Evolutionary conservation across 2,113 vertebrate species (phyloP).

Genomic region (Tursiops truncatus): DNA sequence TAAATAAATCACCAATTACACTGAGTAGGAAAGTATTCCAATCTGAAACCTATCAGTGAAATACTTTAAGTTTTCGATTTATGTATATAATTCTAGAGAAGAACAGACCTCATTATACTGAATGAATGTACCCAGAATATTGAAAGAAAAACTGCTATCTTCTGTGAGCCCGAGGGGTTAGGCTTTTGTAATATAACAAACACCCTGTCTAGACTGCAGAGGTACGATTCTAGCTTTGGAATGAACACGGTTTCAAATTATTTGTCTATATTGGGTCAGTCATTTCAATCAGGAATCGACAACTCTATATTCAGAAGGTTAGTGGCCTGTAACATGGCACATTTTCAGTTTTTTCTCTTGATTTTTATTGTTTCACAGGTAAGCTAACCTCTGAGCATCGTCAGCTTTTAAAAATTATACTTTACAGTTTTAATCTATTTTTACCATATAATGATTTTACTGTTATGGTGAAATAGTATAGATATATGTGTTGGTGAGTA

Average conservation of each 20-base stretch:
- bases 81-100: slow-evolving; percentile 7
- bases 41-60: neutral
- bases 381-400: neutral
- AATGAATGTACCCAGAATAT: neutral
- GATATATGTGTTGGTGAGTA: neutral
- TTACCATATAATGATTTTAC: neutral
- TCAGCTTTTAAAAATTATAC: neutral
- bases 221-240: slow-evolving; percentile 1
- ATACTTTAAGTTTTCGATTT: slow-evolving; percentile 27
- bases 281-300: slow-evolving; percentile 37
- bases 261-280: slow-evolving; percentile 4
- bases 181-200: slow-evolving; percentile 37
- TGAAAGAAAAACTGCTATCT: neutral
- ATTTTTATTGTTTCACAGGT: slow-evolving; percentile 41
- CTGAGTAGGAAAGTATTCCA: neutral
- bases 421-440: slow-evolving; percentile 25
- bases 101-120: slow-evolving; percentile 12
- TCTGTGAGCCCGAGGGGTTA: neutral
- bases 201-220: neutral
- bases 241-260: slow-evolving; percentile 7
- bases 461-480: neutral
- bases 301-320: neutral
- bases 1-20: slow-evolving; percentile 17
- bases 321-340: neutral
- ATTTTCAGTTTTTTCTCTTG: slow-evolving; percentile 18